Base-by-base conservation (phyloP, 2,888 invertebrate genomes). In the Poecilus cupreus region DNA sequence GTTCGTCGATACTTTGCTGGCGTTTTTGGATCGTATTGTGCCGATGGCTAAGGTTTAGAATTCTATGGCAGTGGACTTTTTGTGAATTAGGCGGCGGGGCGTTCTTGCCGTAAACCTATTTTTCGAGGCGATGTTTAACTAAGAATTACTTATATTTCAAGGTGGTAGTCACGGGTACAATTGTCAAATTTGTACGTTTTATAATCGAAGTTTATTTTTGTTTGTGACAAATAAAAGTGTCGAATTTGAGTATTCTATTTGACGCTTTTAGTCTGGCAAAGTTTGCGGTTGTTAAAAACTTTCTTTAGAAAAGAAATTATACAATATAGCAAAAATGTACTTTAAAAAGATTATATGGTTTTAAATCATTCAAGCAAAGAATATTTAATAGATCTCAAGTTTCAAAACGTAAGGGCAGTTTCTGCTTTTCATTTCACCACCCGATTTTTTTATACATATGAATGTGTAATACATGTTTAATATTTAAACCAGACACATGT, bases 181-280 rank as follows among this genome's bases (percentile, higher is more conserved):
- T 84, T 82, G 84, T 70, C 79, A 79, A 80, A 81, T 84, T 84
- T 85, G 83, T 84, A 84, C 84, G 84, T 84, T 85, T 85, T 70
- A 49, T 74, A 11, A 60, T 78, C 20, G 60, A 43, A 72, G 77
- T 78, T 83, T 84, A 83, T 83, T 82, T 83, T 84, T 87, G 87
- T 87, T 87, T 87, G 85, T 84, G 78, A 83, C 85, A 88, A 88
- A 87, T 87, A 86, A 85, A 83, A 85, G 88, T 87, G 87, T 88
- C 84, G 82, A 85, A 86, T 88, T 68, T 87, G 82, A 82, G 82
- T 68, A 81, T 37, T 72, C 64, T 32, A 32, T 74, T 32, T 74
- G 83, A 85, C 83, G 83, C 85, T 83, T 82, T 83, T 78, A 22
- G 11, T 26, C 26, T 60, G 11, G 54, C n/a, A 13, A 26, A 11